Conservation (phyloP, 2,797 vertebrate genomes). For the Labeo calbasu region DNA sequence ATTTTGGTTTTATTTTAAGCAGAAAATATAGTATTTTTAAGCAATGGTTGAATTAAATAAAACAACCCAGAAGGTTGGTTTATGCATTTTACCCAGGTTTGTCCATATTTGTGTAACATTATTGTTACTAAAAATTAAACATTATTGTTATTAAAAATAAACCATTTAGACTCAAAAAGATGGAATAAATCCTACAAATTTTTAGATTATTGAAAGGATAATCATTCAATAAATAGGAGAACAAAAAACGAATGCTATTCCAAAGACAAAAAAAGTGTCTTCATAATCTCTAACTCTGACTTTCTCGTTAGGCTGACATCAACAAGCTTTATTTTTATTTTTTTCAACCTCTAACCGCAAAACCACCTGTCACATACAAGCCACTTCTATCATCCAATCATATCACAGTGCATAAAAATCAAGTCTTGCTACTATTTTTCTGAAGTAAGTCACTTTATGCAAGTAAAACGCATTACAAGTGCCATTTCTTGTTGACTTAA, state of each 20-base stretch:
- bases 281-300: not conserved
- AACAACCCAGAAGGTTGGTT: no score
- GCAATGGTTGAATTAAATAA: no score
- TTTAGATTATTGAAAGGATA: no score
- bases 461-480: not conserved
- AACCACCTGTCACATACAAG: not conserved
- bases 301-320: not conserved
- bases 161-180: not conserved
- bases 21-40: no score
- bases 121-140: no score
- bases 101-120: no score
- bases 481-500: not conserved
- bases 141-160: no score
- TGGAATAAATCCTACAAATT: no score
- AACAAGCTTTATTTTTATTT: not conserved
- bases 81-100: no score
- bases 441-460: not conserved
- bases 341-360: not conserved
- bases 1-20: no score
- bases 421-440: not conserved
- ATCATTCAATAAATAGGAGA: not conserved
- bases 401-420: constrained; percentile 2
- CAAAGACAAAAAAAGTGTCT: not conserved
- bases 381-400: not conserved
- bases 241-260: not conserved